phyloP scores from a whole-genome alignment of 2,113 vertebrate genomes.

The Tragelaphus strepsiceros region DNA sequence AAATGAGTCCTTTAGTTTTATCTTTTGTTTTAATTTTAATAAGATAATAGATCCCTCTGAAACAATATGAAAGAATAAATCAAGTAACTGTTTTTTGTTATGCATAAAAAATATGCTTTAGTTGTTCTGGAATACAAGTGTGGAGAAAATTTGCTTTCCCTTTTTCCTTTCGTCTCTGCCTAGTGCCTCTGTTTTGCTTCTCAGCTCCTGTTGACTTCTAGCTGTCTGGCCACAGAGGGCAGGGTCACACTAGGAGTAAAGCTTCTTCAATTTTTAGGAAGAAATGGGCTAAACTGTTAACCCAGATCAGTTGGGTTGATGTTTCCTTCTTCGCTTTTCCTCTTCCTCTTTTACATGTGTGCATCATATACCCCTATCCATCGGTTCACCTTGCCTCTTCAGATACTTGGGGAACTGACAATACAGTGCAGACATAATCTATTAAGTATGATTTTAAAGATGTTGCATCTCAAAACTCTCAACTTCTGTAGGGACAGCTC shows the following conservation, averaged over 20 bases:
- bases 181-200: not conserved
- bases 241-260: not conserved
- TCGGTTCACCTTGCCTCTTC: not conserved
- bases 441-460: not conserved
- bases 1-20: constrained; percentile 51
- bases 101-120: not conserved
- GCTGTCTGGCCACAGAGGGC: not conserved
- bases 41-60: constrained; percentile 62
- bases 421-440: not conserved
- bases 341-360: not conserved
- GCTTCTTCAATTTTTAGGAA: not conserved
- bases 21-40: constrained; percentile 58
- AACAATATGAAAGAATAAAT: constrained; percentile 54
- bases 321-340: not conserved
- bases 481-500: not conserved
- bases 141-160: constrained; percentile 42
- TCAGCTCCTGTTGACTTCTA: not conserved
- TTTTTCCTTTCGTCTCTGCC: constrained; percentile 9
- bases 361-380: not conserved
- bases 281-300: not conserved
- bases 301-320: not conserved
- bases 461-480: not conserved
- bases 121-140: constrained; percentile 57
- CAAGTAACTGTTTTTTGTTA: constrained; percentile 53
- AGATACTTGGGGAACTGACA: not conserved